Evolutionary conservation across 1,140 invertebrate species (phyloP), one percentile per base, ranked within the genome.

Genomic region (Bilobella aurantiaca): DNA sequence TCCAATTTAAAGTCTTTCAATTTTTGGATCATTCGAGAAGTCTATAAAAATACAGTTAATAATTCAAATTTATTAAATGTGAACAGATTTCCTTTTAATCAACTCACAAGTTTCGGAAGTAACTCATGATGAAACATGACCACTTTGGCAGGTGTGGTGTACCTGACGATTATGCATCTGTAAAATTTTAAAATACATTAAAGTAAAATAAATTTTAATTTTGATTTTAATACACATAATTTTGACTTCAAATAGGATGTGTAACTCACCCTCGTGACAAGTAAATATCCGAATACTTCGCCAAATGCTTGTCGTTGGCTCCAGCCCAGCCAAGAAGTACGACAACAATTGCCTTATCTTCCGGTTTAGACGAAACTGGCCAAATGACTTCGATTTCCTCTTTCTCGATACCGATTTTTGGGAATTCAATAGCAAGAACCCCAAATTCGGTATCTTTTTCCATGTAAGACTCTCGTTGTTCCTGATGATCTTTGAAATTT

Each of bases 271-370:
- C 86, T 73, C 82, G 80, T 49, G 87, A 82, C 2, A 57, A 84
- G 74, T 90, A 90, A 60, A 89, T 86, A 63, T 85, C 81, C 5
- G 86, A 86, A 76, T 90, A 90, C 73, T 89, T 90, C 65, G 85
- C 81, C 30, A 90, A 75, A 76, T 90, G 85, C 73, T 84, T 82
- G 74, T 90, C 87, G 73, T 86, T 80, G 75, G 87, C 88, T 31
- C 87, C 88, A 32, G 86, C 85, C 88, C 88, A 90, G 34, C 88
- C 88, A 59, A 90, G 78, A 1, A 90, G 74, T 69, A 90, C 78
- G n/a, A 90, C 81, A 1, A 89, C 82, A 12, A 87, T 85, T 57
- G 84, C 77, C 73, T 84, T 84, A 23, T 81, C 79, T 46, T 84
- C 82, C 37, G 71, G 67, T 21, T 74, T 75, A 23, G 62, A 57